Percentiles rank a stretch among this genome's conserved stretches.
Conservation (phyloP, 2,113 vertebrate genomes). For the Stercorarius parasiticus region DNA sequence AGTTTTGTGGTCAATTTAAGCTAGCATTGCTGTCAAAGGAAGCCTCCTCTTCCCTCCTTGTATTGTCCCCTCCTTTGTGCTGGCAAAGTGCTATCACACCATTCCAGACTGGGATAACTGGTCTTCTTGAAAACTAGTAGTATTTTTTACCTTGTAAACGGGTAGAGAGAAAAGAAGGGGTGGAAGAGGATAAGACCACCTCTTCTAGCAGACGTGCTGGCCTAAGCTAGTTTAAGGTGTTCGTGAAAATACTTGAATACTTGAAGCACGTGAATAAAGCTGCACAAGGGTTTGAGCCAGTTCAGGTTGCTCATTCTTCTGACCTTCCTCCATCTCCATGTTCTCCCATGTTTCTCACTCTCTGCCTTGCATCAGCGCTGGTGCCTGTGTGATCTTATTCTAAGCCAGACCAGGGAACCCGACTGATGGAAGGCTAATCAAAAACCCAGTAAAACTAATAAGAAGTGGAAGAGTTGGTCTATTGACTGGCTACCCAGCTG, state of each 20-base stretch:
- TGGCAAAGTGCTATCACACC: neutral
- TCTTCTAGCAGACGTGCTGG: neutral
- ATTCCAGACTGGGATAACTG: neutral
- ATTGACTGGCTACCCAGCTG: neutral
- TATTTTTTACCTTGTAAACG: neutral
- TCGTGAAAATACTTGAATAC: neutral
- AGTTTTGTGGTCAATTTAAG: neutral
- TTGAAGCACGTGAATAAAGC: neutral
- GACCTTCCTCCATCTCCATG: neutral
- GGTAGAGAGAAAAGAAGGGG: neutral
- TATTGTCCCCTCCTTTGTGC: neutral
- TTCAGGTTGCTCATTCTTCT: no score
- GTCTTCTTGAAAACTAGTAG: neutral
- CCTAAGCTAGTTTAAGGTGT: neutral
- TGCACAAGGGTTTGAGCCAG: neutral
- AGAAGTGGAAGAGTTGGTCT: neutral
- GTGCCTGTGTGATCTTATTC: neutral
- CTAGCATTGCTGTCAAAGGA: neutral
- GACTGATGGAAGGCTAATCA: neutral
- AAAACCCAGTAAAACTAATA: neutral
- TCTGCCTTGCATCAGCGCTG: neutral
- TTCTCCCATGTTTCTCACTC: neutral
- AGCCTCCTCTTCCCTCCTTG: neutral
- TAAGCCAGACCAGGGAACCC: neutral
- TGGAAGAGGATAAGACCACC: neutral